Evolutionary conservation across 2,113 vertebrate genomes (phyloP).

Genomic region (Uria aalge): DNA sequence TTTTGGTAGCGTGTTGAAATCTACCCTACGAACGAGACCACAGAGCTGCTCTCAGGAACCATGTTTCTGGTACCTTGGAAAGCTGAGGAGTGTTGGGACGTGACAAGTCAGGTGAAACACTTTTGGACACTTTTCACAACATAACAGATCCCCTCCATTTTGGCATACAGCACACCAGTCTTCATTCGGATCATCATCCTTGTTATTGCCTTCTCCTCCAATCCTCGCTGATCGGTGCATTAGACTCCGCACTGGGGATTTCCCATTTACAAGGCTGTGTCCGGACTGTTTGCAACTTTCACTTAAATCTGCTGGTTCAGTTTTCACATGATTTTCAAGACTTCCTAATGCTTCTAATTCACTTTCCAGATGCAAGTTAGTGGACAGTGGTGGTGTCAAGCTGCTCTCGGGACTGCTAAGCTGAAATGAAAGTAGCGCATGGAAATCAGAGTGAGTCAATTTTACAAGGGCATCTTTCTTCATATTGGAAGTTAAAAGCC

Average conservation of each 20-base stretch:
- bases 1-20: neutral
- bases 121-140: conserved; percentile 97
- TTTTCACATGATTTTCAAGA: conserved; percentile 88
- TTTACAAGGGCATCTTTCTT: neutral
- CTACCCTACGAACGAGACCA: neutral
- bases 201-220: conserved; percentile 75
- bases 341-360: conserved; percentile 82
- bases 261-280: conserved; percentile 86
- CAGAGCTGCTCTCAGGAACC: neutral
- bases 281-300: conserved; percentile 78
- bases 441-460: neutral
- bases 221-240: conserved; percentile 72
- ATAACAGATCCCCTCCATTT: conserved; percentile 93
- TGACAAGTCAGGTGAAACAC: conserved; percentile 99
- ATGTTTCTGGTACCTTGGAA: conserved; percentile 77
- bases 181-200: conserved; percentile 97
- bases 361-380: conserved; percentile 81
- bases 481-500: neutral
- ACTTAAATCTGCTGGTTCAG: conserved; percentile 78
- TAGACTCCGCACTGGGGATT: conserved; percentile 72
- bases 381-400: conserved; percentile 82
- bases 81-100: conserved; percentile 90
- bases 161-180: conserved; percentile 99
- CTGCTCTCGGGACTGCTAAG: conserved; percentile 95
- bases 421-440: conserved; percentile 63